Evolutionary conservation across 2,888 invertebrate genomes (phyloP), one percentile per base, ranked within the genome.

Genomic region (Myathropa florea): DNA sequence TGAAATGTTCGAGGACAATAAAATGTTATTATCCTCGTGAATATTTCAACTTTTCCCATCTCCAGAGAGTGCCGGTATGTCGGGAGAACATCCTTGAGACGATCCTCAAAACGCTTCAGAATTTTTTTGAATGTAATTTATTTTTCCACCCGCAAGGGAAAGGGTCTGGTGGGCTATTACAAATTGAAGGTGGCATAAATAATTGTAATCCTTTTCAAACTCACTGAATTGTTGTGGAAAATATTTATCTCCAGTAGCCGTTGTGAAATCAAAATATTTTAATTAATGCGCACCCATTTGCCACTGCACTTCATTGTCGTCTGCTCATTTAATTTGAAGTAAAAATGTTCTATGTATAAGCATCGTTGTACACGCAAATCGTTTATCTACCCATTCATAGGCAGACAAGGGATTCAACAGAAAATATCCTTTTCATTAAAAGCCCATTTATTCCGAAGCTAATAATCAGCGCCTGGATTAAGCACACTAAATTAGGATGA

Each of bases 381-480:
- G 84, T 76, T 81, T 84, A 81, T 77, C 76, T 63, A 68, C 46
- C 72, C 67, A 68, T 85, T 72, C 61, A 36, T 10, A 61, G 63
- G 61, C 33, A 23, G 6, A 28, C 9, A 21, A 21, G 28, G n/a
- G 18, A 60, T 67, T 33, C 73, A 57, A 28, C 14, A 61, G 64
- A 60, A 79, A 75, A 70, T 65, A 82, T 77, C 82, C 77, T 85
- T 85, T 81, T 85, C 68, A 85, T 85, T 82, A 85, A 85, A 85
- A 85, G 77, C 57, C 77, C 85, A 85, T 85, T 85, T 85, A 77
- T 85, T 81, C 64, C 59, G 73, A 61, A 82, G 81, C 85, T 85
- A 81, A 85, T 82, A 85, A 85, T 85, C 82, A 85, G 72, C 85
- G 77, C 73, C 68, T 77, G 82, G 82, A 85, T 85, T 85, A 85